These are phyloP conservation scores for Ceratotherium simum DNA, from an alignment of 2,113 vertebrate species.

Conservation along the genomic window DNA sequence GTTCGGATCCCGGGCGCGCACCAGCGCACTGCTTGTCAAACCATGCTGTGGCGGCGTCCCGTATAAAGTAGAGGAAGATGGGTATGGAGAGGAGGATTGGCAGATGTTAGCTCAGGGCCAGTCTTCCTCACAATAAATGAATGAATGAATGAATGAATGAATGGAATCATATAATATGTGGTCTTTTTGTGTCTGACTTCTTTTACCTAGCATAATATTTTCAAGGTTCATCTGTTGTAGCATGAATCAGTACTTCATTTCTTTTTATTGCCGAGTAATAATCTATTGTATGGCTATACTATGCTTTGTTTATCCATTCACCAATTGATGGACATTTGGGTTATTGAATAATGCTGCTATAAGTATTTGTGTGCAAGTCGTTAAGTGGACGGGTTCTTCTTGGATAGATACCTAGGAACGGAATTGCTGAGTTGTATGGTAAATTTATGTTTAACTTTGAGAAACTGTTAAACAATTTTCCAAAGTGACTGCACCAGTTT, in stretches of 20 bases:
- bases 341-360: not conserved
- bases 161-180: not conserved
- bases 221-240: not conserved
- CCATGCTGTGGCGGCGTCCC: no score
- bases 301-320: not conserved
- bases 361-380: conserved; percentile 26
- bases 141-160: not conserved
- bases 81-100: no score
- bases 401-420: not conserved
- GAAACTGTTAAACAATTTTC: not conserved
- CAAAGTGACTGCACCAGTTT: not conserved
- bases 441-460: conserved; percentile 37
- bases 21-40: no score
- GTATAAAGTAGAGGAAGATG: no score
- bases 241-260: conserved; percentile 37
- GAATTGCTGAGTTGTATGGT: not conserved
- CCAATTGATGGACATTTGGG: not conserved
- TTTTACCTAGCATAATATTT: conserved; percentile 13
- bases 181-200: not conserved
- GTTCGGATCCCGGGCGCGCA: no score
- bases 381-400: not conserved
- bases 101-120: no score
- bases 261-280: conserved; percentile 13
- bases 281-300: not conserved
- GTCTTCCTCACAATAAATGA: no score